Evolutionary conservation across 2,113 vertebrate genomes (phyloP).

Genomic region (Phalacrocorax aristotelis): DNA sequence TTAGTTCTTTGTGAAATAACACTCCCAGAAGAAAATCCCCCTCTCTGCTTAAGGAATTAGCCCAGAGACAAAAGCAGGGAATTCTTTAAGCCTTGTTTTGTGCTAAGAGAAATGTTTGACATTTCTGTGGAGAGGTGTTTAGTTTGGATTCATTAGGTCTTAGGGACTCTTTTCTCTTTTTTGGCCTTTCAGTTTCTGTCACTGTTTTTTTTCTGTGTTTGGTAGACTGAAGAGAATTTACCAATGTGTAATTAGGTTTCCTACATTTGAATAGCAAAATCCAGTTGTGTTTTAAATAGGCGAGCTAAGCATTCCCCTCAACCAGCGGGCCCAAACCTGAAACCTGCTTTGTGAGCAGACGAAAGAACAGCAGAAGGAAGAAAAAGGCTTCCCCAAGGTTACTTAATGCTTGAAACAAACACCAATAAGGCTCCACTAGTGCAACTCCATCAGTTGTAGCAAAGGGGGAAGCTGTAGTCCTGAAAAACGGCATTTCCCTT

Average conservation of each 20-base stretch:
- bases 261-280: constrained; percentile 89
- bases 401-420: constrained; percentile 53
- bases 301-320: constrained; percentile 79
- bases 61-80: constrained; percentile 90
- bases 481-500: neutral
- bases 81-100: constrained; percentile 93
- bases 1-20: constrained; percentile 87
- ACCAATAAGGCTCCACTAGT: constrained; percentile 9
- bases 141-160: constrained; percentile 99
- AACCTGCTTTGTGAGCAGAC: constrained; percentile 77
- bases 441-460: neutral
- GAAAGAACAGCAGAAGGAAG: constrained; percentile 69
- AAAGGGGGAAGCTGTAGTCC: neutral
- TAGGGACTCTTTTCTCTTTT: constrained; percentile 82
- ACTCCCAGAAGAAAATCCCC: constrained; percentile 86
- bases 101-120: constrained; percentile 93
- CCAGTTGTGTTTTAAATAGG: constrained; percentile 88
- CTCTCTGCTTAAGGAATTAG: constrained; percentile 95
- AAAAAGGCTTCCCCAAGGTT: constrained; percentile 63
- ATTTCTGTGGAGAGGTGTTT: constrained; percentile 92
- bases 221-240: constrained; percentile 90
- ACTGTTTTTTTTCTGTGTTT: constrained; percentile 86
- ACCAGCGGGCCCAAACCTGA: constrained; percentile 84
- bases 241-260: constrained; percentile 96
- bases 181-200: constrained; percentile 84